These are phyloP conservation scores for Scolopax mira DNA, from an alignment of 2,113 vertebrate species.

Conservation along the genomic window DNA sequence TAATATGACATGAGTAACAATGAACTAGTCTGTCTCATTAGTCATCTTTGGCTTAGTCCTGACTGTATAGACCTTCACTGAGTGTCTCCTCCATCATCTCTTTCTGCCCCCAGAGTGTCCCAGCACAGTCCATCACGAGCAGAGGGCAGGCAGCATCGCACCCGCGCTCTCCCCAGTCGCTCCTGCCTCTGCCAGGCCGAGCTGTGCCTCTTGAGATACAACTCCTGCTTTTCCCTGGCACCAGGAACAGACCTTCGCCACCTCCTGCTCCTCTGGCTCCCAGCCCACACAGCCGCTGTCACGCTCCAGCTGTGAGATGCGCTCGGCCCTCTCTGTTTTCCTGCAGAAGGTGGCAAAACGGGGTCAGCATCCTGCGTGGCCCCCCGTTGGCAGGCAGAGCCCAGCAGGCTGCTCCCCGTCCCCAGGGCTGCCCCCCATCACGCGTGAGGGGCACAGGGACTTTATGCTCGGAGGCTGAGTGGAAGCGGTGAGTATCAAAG, in stretches of 20 bases:
- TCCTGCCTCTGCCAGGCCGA: background rate
- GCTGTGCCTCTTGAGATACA: rapidly evolving
- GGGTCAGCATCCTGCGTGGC: background rate
- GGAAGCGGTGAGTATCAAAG: background rate
- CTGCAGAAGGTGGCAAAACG: background rate
- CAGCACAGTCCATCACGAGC: too few species aligned
- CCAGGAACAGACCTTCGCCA: background rate
- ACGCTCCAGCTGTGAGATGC: rapidly evolving
- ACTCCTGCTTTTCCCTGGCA: background rate
- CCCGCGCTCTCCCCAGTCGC: rapidly evolving
- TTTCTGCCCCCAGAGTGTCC: background rate
- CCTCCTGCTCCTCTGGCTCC: background rate
- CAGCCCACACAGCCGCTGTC: background rate
- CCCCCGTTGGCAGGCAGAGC: background rate
- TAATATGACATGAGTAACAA: background rate
- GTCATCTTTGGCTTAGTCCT: background rate
- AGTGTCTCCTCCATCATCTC: background rate
- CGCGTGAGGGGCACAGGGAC: rapidly evolving
- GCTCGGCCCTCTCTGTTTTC: background rate
- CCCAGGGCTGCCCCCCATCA: background rate
- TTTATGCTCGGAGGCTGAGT: rapidly evolving
- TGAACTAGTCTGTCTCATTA: background rate
- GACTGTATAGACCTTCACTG: background rate
- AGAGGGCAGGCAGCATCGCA: background rate
- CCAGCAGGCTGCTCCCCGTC: rapidly evolving